These are phyloP conservation scores for Mormyrus hasselquistii DNA, from an alignment of 2,797 vertebrate species.

Conservation along the genomic window DNA sequence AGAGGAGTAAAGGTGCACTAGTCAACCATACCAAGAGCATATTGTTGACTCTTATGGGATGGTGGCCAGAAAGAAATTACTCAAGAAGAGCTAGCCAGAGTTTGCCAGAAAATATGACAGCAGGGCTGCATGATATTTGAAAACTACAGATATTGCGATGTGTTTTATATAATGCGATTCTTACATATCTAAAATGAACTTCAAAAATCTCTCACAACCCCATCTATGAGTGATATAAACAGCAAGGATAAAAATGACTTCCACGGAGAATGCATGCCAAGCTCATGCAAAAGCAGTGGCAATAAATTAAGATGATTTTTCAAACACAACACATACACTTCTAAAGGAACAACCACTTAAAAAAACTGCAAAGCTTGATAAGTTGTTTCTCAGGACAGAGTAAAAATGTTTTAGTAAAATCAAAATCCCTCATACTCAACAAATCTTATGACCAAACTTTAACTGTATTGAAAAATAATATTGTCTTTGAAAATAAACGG, in stretches of 20 bases:
- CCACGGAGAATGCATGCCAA: background rate
- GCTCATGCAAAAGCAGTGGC: background rate
- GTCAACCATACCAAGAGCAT: background rate
- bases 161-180: background rate
- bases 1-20: background rate
- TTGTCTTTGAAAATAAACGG: background rate
- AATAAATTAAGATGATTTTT: background rate
- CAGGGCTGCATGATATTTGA: background rate
- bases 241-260: background rate
- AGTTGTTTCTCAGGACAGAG: background rate
- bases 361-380: background rate
- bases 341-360: background rate
- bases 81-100: background rate
- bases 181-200: background rate
- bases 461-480: background rate
- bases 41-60: background rate
- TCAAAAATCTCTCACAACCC: background rate
- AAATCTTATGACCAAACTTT: background rate
- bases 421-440: background rate
- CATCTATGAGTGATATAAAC: background rate
- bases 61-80: background rate
- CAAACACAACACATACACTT: background rate
- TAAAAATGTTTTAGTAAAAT: background rate
- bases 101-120: background rate
- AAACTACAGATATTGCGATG: background rate